Base-by-base conservation (phyloP, 2,797 vertebrate genomes). In the Ctenopoma multispine region DNA sequence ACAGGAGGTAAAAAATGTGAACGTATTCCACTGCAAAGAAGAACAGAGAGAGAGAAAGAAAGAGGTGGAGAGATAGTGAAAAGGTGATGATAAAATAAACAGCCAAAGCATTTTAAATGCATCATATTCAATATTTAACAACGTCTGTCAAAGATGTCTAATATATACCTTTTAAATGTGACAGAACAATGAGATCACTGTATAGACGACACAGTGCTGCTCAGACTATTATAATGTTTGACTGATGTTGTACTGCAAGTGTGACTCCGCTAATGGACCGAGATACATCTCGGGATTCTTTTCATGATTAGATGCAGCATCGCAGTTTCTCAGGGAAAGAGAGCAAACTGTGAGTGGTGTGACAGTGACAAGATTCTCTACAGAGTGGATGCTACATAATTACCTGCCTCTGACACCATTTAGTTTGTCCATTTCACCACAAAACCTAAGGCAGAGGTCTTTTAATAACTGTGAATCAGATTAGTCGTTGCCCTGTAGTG, bases 51-150 rank as follows among this genome's bases (percentile, higher is more conserved):
- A 34, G 31, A 34, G 31, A 63, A 50, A 43, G 24, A 23, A 34
- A 23, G 65, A 34, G 69, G 15, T 53, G 69, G 54, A 38, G 63
- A 68, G 81, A 84, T 23, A 77, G 75, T 78, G 62, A 54, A 78
- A 82, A 68, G 75, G 49, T 20, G 10, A 49, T 55, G 77, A 76
- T 80, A 73, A 86, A 80, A 84, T 31, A 94, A 89, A 94, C 84
- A 79, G 83, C 80, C 83, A 89, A 92, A 95, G 94, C 88, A 93
- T 95, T 96, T 94, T 90, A 94, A 92, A 96, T 82, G 82, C 81
- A 81, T 80, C 50, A 79, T 94, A 93, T 96, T 96, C 94, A 95
- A 95, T 96, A 96, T 96, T 96, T 96, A 92, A 96, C 94, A 89
- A 90, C 76, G 60, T 68, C 64, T 91, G 91, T 90, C 92, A 93